These are phyloP conservation scores for Nannobrachium achirus DNA, from an alignment of 2,113 vertebrate species.

Conservation along the genomic window DNA sequence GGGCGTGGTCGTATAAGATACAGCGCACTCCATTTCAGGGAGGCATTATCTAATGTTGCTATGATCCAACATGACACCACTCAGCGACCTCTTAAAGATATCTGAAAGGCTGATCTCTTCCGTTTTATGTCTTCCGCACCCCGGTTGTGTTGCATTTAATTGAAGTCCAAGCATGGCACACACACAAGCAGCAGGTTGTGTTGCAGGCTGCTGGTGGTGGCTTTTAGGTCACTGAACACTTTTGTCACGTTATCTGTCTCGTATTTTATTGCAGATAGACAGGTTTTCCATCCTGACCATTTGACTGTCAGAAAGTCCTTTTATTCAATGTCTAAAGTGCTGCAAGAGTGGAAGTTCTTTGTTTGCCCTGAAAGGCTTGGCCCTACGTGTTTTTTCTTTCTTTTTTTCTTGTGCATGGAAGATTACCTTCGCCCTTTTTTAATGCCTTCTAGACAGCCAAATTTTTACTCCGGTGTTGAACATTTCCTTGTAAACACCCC, in stretches of 20 bases:
- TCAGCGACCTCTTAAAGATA: neutral
- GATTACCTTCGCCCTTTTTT: neutral
- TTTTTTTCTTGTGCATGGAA: conserved; percentile 1
- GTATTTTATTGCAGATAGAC: neutral
- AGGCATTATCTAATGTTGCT: neutral
- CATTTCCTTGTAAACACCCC: conserved; percentile 27
- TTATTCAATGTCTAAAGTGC: conserved; percentile 1
- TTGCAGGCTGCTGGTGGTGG: neutral
- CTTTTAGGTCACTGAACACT: conserved; percentile 4
- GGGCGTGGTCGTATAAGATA: neutral
- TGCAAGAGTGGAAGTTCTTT: neutral
- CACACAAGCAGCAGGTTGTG: neutral
- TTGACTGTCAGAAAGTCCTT: neutral
- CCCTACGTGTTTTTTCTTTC: neutral
- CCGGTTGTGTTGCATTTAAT: conserved; percentile 14
- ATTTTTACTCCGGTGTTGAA: conserved; percentile 9
- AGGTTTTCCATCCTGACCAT: neutral
- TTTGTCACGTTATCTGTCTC: neutral
- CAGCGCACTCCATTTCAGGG: too few species aligned
- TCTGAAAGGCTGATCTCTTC: conserved; percentile 1
- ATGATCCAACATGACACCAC: conserved; percentile 12
- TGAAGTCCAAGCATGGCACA: neutral
- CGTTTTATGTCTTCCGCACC: conserved; percentile 1
- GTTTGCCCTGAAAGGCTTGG: neutral
- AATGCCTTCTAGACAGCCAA: neutral